Percentiles rank a stretch among this genome's conserved stretches.
Evolutionary conservation across 2,888 invertebrate genomes (phyloP).

Genomic region (Orthonevra nobilis): DNA sequence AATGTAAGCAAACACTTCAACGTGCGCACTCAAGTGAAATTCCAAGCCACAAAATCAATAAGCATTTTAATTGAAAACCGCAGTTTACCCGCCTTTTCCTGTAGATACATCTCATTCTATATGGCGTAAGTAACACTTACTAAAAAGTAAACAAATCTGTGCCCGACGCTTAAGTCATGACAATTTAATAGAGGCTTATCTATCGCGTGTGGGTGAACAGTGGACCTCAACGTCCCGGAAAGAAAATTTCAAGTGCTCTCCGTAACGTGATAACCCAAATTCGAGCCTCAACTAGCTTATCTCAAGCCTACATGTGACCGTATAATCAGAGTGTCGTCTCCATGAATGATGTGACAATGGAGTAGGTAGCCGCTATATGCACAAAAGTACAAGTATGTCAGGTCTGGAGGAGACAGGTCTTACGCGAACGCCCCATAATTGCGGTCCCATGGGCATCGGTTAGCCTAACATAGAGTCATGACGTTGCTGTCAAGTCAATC

Average conservation of each 20-base stretch:
- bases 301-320: no score
- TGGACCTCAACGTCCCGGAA: no score
- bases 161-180: no score
- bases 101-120: not conserved
- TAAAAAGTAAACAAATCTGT: slow-evolving; percentile 48
- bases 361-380: no score
- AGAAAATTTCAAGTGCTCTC: no score
- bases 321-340: no score
- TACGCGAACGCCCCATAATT: slow-evolving; percentile 39
- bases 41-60: slow-evolving; percentile 29
- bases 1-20: slow-evolving; percentile 8
- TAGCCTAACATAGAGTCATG: slow-evolving; percentile 34
- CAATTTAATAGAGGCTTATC: slow-evolving; percentile 5
- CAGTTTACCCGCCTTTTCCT: slow-evolving; percentile 12
- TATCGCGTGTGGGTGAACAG: slow-evolving; percentile 17
- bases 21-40: not conserved
- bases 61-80: slow-evolving; percentile 34
- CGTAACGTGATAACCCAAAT: no score
- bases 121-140: not conserved
- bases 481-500: slow-evolving; percentile 28
- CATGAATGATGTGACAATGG: no score
- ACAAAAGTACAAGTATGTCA: no score
- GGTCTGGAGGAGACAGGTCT: no score
- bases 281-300: no score
- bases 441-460: no score